Base-by-base conservation (phyloP, 2,888 invertebrate species). In the Aphidius colemani region DNA sequence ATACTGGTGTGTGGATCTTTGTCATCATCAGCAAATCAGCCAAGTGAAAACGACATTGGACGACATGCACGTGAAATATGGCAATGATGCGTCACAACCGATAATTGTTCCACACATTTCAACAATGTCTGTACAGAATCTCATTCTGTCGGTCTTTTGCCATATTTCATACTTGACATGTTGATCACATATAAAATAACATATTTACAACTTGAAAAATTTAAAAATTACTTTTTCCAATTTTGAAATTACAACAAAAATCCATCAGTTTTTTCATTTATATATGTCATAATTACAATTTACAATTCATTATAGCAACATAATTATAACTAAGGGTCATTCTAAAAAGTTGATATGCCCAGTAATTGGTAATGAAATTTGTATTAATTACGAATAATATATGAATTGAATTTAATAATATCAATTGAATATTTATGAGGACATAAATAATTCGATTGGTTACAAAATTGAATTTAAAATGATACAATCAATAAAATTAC, bases 71-170 rank as follows among this genome's bases (percentile, higher is more conserved):
- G 75, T 77, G 75, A 78, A 76, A 78, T 79, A 79, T 78, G 77
- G 77, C 75, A 74, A 74, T 56, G 45, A 56, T 56, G 56, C 70
- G 73, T 68, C 69, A 71, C 69, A 63, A 62, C 74, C 74, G 74
- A 77, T 79, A 79, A 79, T 79, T 79, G 77, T 77, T 77, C 57
- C 57, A 72, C 75, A 71, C 76, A 77, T 79, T 74, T 69, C 72
- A 75, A 72, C 76, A 75, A 78, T 78, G 75, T 72, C 73, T 67
- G 49, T 66, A 64, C 70, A 72, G 72, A 68, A 74, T 74, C 46
- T 67, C 73, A 71, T 73, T 71, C 70, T 69, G 72, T 72, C 74
- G 68, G 65, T 66, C 46, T 61, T 61, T 44, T 30, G 57, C 49
- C 50, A 57, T 57, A 56, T 56, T 56, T 13, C 7, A 11, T 30